Conservation (phyloP, 1,140 invertebrate genomes). For the Leptinotarsa defecta region DNA sequence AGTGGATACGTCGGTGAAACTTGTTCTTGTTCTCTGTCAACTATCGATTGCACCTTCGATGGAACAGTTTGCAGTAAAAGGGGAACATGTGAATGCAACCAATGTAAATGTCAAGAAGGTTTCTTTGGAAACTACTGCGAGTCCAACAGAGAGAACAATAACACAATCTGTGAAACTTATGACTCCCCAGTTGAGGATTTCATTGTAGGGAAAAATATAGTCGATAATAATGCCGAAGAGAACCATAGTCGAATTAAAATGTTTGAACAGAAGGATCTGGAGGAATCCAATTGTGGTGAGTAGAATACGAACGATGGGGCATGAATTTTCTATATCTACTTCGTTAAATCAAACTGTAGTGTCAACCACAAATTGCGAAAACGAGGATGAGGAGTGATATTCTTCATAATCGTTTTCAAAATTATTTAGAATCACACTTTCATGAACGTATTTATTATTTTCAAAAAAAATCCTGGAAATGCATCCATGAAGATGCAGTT, state of each 20-base stretch:
- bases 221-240: no score
- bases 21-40: conserved; percentile 42
- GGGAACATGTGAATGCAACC: conserved; percentile 47
- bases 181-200: conserved; percentile 21
- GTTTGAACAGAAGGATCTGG: neutral
- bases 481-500: no score
- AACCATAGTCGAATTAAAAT: no score
- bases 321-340: no score
- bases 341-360: no score
- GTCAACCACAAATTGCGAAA: no score
- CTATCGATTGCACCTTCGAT: conserved; percentile 36
- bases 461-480: no score
- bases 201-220: no score
- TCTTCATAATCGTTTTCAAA: no score
- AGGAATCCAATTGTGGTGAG: neutral
- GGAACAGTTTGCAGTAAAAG: conserved; percentile 40
- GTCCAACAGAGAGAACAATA: conserved; percentile 31
- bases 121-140: conserved; percentile 47
- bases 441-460: no score
- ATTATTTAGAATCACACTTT: no score
- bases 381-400: no score
- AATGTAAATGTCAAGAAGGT: conserved; percentile 38
- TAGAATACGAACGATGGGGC: neutral
- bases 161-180: conserved; percentile 38
- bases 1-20: conserved; percentile 35